Base-by-base conservation (phyloP, 2,797 vertebrate species). In the Tokudaia tokunoshimensis region DNA sequence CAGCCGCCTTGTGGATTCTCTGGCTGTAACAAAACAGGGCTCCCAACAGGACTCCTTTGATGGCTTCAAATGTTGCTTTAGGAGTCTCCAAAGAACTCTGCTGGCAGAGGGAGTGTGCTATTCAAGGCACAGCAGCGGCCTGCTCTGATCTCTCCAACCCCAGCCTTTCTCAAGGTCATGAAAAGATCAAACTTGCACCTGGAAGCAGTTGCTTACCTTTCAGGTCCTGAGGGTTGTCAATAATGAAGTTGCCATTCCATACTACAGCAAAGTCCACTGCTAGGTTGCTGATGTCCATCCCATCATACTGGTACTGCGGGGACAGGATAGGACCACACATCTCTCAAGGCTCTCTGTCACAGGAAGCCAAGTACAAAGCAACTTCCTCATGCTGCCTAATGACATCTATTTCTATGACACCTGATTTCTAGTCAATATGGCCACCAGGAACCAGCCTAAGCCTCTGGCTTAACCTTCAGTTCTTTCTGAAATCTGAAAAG, bases 181-280 rank as follows among this genome's bases (percentile, higher is more conserved):
- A 10, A 61, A 63, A 93, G 93, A 97, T 94, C 89, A 89, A 92
- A 97, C 76, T 74, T 50, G 79, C 10, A 89, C 67, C 93, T 0
- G 4, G 74, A 94, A 82, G 93, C 82, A 0, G 4, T 24, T 0
- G 0, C 94, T 97, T 98, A 99, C 99, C 99, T 99, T 99, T 99
- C 97, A 99, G 99, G 74, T 99, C 98, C 98, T 99, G 99, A 0
- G 99, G 99, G 98, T 99, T 99, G 98, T 99, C 99, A 22, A 99
- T 99, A 96, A 99, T 99, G 81, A 99, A 99, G 98, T 99, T 99
- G 96, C 99, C 99, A 0, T 99, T 99, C 99, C 99, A 99, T 79
- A 99, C 99, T 97, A 99, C 99, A 0, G 99, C 99, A 78, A 99
- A 99, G 98, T 99, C 99, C 98, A 99, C 99, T 0, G 99, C 99